Percentiles rank a stretch among this genome's conserved stretches.
These are phyloP conservation scores for Harpalus rufipes DNA, from an alignment of 2,888 invertebrate species.

Conservation along the genomic window DNA sequence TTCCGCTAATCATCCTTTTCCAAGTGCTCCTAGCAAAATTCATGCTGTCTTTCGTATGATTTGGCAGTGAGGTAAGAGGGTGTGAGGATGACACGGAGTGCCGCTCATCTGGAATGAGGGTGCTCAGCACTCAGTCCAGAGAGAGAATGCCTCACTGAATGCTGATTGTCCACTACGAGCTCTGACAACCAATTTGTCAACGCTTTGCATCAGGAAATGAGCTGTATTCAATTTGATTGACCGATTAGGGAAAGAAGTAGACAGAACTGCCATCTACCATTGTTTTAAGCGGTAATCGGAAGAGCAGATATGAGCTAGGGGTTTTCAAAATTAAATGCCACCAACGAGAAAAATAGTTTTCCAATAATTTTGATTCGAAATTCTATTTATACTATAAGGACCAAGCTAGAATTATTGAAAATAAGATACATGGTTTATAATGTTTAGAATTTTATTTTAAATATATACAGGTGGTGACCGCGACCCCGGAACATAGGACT, in stretches of 20 bases:
- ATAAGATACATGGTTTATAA: no score
- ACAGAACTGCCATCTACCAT: not conserved
- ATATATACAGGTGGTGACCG: no score
- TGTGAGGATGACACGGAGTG: conserved; percentile 29
- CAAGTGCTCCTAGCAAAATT: not conserved
- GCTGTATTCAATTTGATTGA: conserved; percentile 41
- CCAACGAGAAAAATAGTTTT: no score
- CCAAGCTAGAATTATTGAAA: no score
- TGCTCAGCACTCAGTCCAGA: not conserved
- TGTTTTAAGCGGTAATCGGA: not conserved
- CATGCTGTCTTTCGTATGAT: not conserved
- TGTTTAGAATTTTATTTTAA: no score
- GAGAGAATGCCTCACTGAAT: conserved; percentile 50
- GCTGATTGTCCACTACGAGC: conserved; percentile 46
- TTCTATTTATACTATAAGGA: no score
- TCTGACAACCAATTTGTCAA: conserved; percentile 49
- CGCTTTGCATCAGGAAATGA: conserved; percentile 32
- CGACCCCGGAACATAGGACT: no score
- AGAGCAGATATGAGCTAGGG: no score
- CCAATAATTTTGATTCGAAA: no score
- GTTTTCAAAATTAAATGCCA: no score
- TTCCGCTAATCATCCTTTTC: not conserved
- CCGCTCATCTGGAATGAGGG: conserved; percentile 43
- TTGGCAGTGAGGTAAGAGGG: conserved; percentile 40
- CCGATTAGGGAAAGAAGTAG: conserved; percentile 1